phyloP scores from a whole-genome alignment of 2,113 vertebrate genomes.

The Cinclus mexicanus region DNA sequence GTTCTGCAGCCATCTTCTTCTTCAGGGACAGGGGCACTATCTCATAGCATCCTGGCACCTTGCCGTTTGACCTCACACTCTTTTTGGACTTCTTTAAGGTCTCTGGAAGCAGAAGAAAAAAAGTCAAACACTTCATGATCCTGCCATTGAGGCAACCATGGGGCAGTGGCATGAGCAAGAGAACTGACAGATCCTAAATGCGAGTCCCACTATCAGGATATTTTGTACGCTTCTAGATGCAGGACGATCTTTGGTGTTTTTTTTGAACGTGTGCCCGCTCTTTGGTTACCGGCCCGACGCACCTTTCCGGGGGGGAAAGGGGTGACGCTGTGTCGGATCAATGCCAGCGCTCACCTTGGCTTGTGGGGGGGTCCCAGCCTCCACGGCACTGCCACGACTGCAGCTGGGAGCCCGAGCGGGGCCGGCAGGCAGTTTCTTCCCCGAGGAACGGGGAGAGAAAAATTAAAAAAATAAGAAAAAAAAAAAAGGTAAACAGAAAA shows the following conservation, averaged over 20 bases:
- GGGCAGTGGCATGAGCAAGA: conserved; percentile 83
- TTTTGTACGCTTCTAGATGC: conserved; percentile 22
- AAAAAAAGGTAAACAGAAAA: neutral
- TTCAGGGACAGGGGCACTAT: conserved; percentile 80
- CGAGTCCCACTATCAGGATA: conserved; percentile 19
- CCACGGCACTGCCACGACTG: conserved; percentile 5
- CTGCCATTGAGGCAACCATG: conserved; percentile 89
- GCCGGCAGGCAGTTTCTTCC: neutral
- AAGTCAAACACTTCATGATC: conserved; percentile 92
- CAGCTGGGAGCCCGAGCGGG: neutral
- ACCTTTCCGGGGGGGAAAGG: neutral
- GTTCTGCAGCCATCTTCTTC: conserved; percentile 94
- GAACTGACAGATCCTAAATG: conserved; percentile 47
- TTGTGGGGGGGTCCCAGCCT: neutral
- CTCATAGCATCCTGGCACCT: conserved; percentile 82
- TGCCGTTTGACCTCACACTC: conserved; percentile 74
- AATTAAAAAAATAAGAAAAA: neutral
- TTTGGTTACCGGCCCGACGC: neutral
- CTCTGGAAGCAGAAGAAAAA: conserved; percentile 90
- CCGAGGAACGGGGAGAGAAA: neutral
- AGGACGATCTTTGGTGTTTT: neutral
- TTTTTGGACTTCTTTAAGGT: conserved; percentile 89
- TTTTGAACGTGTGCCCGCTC: neutral
- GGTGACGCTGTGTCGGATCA: neutral
- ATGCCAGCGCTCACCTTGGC: conserved; percentile 65